A percentile compares a stretch with the other conserved stretches of the same genome.
Evolutionary conservation across 30 jellyfish, hydroid and myxozoan species (phyloP).

Genomic region (Catostylus mosaicus): DNA sequence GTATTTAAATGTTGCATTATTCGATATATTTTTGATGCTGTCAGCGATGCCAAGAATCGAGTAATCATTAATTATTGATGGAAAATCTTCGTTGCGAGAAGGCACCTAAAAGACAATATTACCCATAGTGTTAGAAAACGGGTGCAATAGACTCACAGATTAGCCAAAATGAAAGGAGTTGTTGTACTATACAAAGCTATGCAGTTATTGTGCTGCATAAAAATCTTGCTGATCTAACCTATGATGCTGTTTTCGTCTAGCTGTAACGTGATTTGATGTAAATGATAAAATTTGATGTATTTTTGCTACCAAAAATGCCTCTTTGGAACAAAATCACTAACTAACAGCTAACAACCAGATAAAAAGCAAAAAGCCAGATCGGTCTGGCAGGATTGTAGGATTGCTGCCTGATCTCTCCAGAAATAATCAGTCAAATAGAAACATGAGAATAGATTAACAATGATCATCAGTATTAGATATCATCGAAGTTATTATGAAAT

Average conservation of each 20-base stretch:
- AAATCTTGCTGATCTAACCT: too few species aligned
- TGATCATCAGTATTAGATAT: too few species aligned
- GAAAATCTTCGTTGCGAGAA: slow-evolving; percentile 66
- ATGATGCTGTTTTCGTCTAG: too few species aligned
- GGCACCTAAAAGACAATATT: slow-evolving; percentile 50
- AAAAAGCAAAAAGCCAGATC: too few species aligned
- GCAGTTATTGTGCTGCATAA: background rate
- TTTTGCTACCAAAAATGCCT: background rate
- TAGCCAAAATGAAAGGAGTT: background rate
- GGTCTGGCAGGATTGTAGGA: too few species aligned
- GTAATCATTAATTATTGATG: slow-evolving; percentile 74
- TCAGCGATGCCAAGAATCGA: slow-evolving; percentile 83
- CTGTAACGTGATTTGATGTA: background rate
- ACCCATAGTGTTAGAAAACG: background rate
- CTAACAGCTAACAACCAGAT: too few species aligned
- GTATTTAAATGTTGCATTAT: slow-evolving; percentile 63
- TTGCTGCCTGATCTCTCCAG: too few species aligned
- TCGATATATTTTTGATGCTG: slow-evolving; percentile 70
- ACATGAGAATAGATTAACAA: too few species aligned
- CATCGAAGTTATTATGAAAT: too few species aligned
- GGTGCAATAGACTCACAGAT: background rate
- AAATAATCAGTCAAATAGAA: too few species aligned
- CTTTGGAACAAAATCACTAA: too few species aligned
- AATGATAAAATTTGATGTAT: background rate
- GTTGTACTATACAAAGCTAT: background rate